A percentile compares a stretch with the other conserved stretches of the same genome.
phyloP scores from a whole-genome alignment of 2,888 invertebrate genomes.

The Meliscaeva auricollis region DNA sequence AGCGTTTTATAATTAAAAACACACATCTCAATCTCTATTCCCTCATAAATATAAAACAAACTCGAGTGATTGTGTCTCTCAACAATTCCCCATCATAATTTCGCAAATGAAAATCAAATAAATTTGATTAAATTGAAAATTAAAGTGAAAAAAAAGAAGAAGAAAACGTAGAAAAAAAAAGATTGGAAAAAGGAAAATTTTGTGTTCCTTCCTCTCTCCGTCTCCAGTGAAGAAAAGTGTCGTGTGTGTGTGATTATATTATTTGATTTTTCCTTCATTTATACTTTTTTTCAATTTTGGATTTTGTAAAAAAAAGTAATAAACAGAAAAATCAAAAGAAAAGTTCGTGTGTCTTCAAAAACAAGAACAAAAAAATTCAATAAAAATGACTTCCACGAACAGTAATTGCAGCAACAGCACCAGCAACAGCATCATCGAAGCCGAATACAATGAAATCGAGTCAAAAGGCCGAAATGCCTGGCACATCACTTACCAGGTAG shows the following conservation, averaged over 20 bases:
- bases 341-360: background rate
- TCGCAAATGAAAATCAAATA: conserved; percentile 15
- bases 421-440: conserved; percentile 86
- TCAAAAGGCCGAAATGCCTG: conserved; percentile 88
- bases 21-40: conserved; percentile 43
- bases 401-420: conserved; percentile 58
- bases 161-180: conserved; percentile 35
- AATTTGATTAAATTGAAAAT: conserved; percentile 44
- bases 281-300: conserved; percentile 4
- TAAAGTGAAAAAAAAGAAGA: conserved; percentile 31
- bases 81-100: conserved; percentile 4
- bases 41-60: conserved; percentile 20
- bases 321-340: conserved; percentile 15
- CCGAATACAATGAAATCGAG: conserved; percentile 89
- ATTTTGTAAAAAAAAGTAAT: conserved; percentile 59
- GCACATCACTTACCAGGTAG: conserved; percentile 90
- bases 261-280: conserved; percentile 18
- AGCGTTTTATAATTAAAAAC: conserved; percentile 63
- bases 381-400: conserved; percentile 68
- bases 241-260: conserved; percentile 52
- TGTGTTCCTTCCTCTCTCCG: background rate
- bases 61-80: conserved; percentile 18
- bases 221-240: conserved; percentile 19
- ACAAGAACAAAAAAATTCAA: conserved; percentile 11
- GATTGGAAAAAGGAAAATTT: conserved; percentile 39